Evolutionary conservation across 2,113 vertebrate genomes (phyloP), one percentile per base, ranked within the genome.

Genomic region (Lipophrys pholis): DNA sequence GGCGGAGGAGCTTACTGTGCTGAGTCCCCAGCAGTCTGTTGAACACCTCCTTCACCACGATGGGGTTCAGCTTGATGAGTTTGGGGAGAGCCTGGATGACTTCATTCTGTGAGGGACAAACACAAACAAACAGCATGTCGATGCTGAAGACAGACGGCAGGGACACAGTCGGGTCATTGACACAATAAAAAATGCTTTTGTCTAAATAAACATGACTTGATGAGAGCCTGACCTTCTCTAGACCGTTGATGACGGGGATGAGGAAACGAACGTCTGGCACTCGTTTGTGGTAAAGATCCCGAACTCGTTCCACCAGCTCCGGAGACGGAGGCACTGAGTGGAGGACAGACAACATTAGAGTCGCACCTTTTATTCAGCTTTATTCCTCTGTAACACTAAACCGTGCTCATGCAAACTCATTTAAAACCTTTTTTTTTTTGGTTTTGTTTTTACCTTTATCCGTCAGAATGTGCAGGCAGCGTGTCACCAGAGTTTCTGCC

Each of bases 21-120:
- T 98, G 97, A 0, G 97, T 97, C 59, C 97, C 97, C 76, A 99
- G 83, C 5, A 99, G 94, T 3, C 97, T 94, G 87, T 98, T 99
- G 93, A 99, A 99, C 3, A 99, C 97, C 77, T 99, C 97, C 84
- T 98, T 99, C 76, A 99, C 97, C n/a, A 99, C 97, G 0, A 98
- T 96, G 4, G 97, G 97, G 89, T 99, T 99, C 58, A 99, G 96
- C 40, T 99, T 99, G 91, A 99, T 99, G 57, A 99, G 95, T 45
- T 98, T 98, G 2, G 97, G 97, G 6, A 99, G 88, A 1, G 97
- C 97, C 90, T 96, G 96, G 75, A 97, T 96, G 73, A 99, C 97
- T 82, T 99, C 97, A 54, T 94, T 96, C 97, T 99, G 76, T 9
- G 49, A 74, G 5, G 52, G 69, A 53, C 48, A 71, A 15, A 1